These are phyloP conservation scores for Bagarius yarrelli DNA, from an alignment of 2,113 vertebrate genomes.

Conservation along the genomic window DNA sequence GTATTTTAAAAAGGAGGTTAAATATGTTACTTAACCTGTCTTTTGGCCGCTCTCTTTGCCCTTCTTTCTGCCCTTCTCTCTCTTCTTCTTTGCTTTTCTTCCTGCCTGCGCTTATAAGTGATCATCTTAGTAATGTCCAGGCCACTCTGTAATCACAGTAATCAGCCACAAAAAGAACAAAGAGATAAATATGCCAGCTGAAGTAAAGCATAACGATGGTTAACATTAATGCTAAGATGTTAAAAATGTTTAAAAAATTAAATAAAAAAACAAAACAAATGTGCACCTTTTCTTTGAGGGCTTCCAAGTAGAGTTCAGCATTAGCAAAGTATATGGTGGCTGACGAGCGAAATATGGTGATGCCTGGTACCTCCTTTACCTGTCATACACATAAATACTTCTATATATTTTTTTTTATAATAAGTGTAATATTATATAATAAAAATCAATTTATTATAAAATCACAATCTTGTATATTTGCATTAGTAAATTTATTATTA, in stretches of 20 bases:
- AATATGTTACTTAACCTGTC: slow-evolving; percentile 59
- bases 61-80: slow-evolving; percentile 75
- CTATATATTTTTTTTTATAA: background rate
- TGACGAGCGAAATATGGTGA: slow-evolving; percentile 92
- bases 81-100: slow-evolving; percentile 78
- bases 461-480: no score
- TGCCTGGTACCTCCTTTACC: slow-evolving; percentile 83
- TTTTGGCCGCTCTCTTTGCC: slow-evolving; percentile 70
- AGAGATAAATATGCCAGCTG: background rate
- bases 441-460: no score
- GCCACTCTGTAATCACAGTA: slow-evolving; percentile 73
- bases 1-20: background rate
- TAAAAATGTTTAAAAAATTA: background rate
- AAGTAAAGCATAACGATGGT: background rate
- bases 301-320: slow-evolving; percentile 84
- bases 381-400: slow-evolving; percentile 53
- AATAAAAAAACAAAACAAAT: slow-evolving; percentile 7
- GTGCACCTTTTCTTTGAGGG: slow-evolving; percentile 84
- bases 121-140: slow-evolving; percentile 83
- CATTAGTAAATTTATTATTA: background rate
- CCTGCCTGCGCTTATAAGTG: slow-evolving; percentile 81
- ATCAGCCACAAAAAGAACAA: slow-evolving; percentile 17
- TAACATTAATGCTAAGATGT: background rate
- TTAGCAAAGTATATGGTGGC: slow-evolving; percentile 94
- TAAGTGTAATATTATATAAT: no score